Evolutionary conservation across 2,113 vertebrate genomes (phyloP).

Genomic region (Girardinichthys multiradiatus): DNA sequence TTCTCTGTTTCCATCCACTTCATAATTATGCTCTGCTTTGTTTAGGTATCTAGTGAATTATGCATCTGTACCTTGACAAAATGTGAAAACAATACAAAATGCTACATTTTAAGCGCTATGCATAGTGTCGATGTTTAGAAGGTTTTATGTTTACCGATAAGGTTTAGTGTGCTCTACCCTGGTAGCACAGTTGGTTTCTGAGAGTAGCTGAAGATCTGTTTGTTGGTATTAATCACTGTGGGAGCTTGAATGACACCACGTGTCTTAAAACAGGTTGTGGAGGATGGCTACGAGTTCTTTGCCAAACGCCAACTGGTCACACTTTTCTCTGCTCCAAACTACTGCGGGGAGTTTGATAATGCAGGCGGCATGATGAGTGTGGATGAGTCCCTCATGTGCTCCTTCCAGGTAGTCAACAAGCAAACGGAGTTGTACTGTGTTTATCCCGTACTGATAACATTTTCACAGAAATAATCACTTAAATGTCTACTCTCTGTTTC

Average conservation of each 20-base stretch:
- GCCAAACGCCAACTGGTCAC: slow-evolving; percentile 81
- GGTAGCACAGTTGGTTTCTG: slow-evolving; percentile 10
- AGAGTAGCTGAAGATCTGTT: slow-evolving; percentile 28
- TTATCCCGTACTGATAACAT: neutral
- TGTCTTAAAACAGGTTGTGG: slow-evolving; percentile 72
- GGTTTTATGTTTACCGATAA: slow-evolving; percentile 36
- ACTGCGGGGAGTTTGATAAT: slow-evolving; percentile 95
- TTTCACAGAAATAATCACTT: neutral
- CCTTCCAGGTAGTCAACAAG: slow-evolving; percentile 86
- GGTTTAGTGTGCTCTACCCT: slow-evolving; percentile 25
- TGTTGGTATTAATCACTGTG: slow-evolving; percentile 53
- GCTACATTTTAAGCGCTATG: no score
- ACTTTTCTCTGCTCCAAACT: slow-evolving; percentile 84
- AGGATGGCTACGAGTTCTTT: slow-evolving; percentile 80
- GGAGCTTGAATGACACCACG: slow-evolving; percentile 44
- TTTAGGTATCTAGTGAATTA: neutral
- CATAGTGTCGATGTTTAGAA: neutral
- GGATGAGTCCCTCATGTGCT: slow-evolving; percentile 96
- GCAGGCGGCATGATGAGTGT: slow-evolving; percentile 98
- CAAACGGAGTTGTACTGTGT: no score
- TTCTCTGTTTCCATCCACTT: no score
- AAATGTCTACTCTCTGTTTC: neutral
- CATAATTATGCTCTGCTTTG: no score
- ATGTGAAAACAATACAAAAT: neutral
- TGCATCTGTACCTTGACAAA: neutral